These are phyloP conservation scores for Typhlichthys eigenmanni DNA, from an alignment of 2,797 vertebrate genomes.

Conservation along the genomic window DNA sequence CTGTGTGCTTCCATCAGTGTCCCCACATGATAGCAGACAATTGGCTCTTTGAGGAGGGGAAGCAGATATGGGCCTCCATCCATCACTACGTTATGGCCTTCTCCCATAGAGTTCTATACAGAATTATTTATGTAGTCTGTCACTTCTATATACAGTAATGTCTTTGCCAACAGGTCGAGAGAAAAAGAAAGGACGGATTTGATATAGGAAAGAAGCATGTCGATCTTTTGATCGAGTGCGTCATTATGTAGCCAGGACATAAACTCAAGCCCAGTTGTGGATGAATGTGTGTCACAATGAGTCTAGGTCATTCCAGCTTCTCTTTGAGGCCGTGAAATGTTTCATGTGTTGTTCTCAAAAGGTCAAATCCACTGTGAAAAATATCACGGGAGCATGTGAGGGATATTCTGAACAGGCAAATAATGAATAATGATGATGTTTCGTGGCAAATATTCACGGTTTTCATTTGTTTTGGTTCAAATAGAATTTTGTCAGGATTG, in stretches of 20 bases:
- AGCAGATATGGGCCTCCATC: too few species aligned
- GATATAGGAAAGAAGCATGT: constrained; percentile 37
- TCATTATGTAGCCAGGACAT: constrained; percentile 7
- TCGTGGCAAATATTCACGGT: background rate
- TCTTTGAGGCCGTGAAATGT: background rate
- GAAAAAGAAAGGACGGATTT: constrained; percentile 26
- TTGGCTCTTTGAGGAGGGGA: too few species aligned
- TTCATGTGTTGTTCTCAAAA: background rate
- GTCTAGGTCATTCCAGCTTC: background rate
- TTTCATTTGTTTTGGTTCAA: background rate
- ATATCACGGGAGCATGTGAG: constrained; percentile 1
- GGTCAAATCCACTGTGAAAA: background rate
- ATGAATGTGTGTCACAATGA: constrained; percentile 1
- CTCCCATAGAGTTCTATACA: too few species aligned
- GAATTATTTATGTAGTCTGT: too few species aligned
- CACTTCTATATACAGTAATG: too few species aligned
- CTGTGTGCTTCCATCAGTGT: too few species aligned
- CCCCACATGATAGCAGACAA: too few species aligned
- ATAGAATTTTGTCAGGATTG: background rate
- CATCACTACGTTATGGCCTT: too few species aligned
- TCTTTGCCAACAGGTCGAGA: background rate
- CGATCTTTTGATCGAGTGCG: constrained; percentile 24
- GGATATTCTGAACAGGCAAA: background rate
- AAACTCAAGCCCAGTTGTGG: background rate
- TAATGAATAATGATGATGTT: background rate